phyloP scores from a whole-genome alignment of 2,797 vertebrate genomes.

The Bradypus variegatus region DNA sequence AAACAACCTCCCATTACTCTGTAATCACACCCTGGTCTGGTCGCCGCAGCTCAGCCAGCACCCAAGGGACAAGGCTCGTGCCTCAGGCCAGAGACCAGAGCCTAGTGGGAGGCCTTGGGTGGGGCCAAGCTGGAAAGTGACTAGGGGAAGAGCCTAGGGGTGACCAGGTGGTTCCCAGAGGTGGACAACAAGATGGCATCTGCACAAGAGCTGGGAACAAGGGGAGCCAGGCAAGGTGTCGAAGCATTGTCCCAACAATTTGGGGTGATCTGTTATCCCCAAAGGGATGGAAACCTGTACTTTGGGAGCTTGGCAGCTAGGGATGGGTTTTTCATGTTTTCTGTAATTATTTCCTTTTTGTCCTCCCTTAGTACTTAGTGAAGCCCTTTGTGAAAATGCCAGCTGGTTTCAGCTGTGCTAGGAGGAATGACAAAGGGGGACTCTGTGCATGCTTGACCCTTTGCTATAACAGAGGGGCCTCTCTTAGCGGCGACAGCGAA shows the following conservation, averaged over 20 bases:
- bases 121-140: not conserved
- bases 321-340: constrained; percentile 64
- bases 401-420: constrained; percentile 62
- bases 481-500: constrained; percentile 22
- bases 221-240: constrained; percentile 37
- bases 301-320: constrained; percentile 62
- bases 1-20: constrained; percentile 6
- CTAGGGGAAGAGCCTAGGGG: not conserved
- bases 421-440: constrained; percentile 28
- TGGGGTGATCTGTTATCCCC: constrained; percentile 38
- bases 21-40: constrained; percentile 30
- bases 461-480: not conserved
- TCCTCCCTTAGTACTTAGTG: constrained; percentile 63
- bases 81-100: constrained; percentile 10
- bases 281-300: constrained; percentile 55
- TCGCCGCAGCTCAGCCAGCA: constrained; percentile 22
- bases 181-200: constrained; percentile 43
- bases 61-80: constrained; percentile 17
- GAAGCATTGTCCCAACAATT: constrained; percentile 3
- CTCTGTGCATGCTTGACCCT: constrained; percentile 12
- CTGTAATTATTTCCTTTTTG: constrained; percentile 68
- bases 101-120: constrained; percentile 23
- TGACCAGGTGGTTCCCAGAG: constrained; percentile 10
- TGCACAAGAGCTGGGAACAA: not conserved
- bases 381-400: constrained; percentile 63